Percentiles rank a stretch among this genome's conserved stretches.
These are phyloP conservation scores for Lophura swinhoii DNA, from an alignment of 2,797 vertebrate genomes.

Conservation along the genomic window DNA sequence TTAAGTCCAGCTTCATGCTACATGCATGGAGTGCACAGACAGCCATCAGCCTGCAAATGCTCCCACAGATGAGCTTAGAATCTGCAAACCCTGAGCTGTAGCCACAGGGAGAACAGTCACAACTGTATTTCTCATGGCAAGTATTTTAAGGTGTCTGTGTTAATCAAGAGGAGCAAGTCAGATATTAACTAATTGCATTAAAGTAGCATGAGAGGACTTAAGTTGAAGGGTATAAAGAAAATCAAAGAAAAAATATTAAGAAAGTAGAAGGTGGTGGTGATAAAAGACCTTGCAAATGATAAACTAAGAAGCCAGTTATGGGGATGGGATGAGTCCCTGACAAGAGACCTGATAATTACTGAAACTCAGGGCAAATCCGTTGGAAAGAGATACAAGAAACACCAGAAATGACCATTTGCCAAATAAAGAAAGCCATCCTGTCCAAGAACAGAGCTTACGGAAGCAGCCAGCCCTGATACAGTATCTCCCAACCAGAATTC, in stretches of 20 bases:
- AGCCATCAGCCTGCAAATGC: neutral
- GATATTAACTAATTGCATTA: conserved; percentile 45
- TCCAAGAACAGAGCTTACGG: neutral
- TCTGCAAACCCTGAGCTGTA: neutral
- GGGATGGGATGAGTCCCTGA: neutral
- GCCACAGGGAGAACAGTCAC: neutral
- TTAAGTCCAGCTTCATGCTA: neutral
- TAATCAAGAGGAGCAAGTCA: neutral
- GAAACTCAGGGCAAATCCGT: conserved; percentile 28
- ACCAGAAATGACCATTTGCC: neutral
- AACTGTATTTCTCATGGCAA: conserved; percentile 19
- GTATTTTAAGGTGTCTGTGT: neutral
- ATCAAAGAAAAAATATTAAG: neutral
- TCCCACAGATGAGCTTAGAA: neutral
- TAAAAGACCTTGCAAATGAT: neutral
- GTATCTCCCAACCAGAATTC: neutral
- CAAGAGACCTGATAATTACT: neutral
- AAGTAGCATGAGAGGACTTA: conserved; percentile 19
- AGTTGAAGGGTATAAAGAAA: neutral
- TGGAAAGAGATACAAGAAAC: conserved; percentile 10
- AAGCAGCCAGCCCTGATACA: conserved; percentile 6
- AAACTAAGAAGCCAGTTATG: neutral
- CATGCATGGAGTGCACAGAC: neutral
- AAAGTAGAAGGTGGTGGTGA: neutral
- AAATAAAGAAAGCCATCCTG: neutral